Percentiles rank a stretch among this genome's conserved stretches.
These are phyloP conservation scores for Neoniphon sammara DNA, from an alignment of 2,797 vertebrate species.

Conservation along the genomic window DNA sequence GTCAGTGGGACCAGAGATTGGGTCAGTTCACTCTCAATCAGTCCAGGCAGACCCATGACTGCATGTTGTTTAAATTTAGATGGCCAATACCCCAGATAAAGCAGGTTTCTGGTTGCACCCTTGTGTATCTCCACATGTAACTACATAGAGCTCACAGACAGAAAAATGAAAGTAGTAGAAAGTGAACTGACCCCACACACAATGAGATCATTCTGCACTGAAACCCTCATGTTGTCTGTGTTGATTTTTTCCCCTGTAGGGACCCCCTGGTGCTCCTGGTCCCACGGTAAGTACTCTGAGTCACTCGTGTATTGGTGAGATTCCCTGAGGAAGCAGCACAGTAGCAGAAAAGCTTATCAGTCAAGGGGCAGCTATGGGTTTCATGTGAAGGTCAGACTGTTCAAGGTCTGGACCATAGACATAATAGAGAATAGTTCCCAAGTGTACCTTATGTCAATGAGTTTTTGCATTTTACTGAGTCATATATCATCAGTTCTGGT, in stretches of 20 bases:
- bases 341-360: background rate
- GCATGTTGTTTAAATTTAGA: background rate
- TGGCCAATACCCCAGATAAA: background rate
- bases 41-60: background rate
- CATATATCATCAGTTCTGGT: too few relatives aligned
- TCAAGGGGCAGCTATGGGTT: background rate
- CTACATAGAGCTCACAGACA: background rate
- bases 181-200: slow-evolving; percentile 9
- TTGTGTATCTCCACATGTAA: slow-evolving; percentile 6
- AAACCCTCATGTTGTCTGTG: slow-evolving; percentile 26
- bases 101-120: background rate
- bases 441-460: too few relatives aligned
- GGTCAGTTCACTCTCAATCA: background rate
- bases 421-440: too few relatives aligned
- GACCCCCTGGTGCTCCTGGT: slow-evolving; percentile 90
- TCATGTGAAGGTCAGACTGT: background rate
- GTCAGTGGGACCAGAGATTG: background rate
- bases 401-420: too few relatives aligned
- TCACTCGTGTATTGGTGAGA: slow-evolving; percentile 8
- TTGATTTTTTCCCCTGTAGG: slow-evolving; percentile 80
- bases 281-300: slow-evolving; percentile 84
- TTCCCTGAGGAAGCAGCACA: background rate
- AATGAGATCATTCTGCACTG: slow-evolving; percentile 5
- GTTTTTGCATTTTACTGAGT: too few relatives aligned
- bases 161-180: background rate